A percentile compares a stretch with the other conserved stretches of the same genome.
Conservation (phyloP, 2,888 invertebrate species). For the Euzophera pinguis region DNA sequence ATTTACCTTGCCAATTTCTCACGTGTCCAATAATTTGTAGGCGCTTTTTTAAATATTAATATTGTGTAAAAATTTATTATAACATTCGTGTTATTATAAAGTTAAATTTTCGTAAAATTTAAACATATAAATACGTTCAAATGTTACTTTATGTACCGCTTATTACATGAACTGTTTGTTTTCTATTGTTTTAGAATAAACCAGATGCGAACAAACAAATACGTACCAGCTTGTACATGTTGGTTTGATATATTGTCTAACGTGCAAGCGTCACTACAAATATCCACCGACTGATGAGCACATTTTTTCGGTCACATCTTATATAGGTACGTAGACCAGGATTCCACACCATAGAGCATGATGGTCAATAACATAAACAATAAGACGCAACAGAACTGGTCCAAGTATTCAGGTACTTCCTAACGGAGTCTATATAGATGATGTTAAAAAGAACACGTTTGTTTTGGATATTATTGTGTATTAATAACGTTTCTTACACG, state of each 20-base stretch:
- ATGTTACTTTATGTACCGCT: too few species aligned
- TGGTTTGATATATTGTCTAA: constrained; percentile 30
- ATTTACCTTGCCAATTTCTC: too few species aligned
- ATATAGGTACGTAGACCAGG: constrained; percentile 19
- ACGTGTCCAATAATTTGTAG: too few species aligned
- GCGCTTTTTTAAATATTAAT: too few species aligned
- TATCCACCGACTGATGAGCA: constrained; percentile 52
- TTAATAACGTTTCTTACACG: too few species aligned
- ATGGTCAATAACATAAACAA: not conserved
- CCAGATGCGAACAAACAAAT: too few species aligned
- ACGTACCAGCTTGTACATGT: constrained; percentile 69
- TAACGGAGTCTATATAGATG: not conserved
- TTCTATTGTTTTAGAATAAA: not conserved
- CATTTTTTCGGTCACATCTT: constrained; percentile 27
- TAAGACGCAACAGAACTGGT: constrained; percentile 9
- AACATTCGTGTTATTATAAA: too few species aligned
- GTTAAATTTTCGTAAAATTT: too few species aligned
- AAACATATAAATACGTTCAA: too few species aligned
- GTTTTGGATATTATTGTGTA: not conserved
- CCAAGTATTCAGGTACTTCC: not conserved
- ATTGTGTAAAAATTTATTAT: too few species aligned
- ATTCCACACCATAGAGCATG: constrained; percentile 16
- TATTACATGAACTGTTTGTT: too few species aligned
- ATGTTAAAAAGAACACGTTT: not conserved
- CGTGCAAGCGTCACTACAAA: constrained; percentile 35